Evolutionary conservation across 2,113 vertebrate genomes (phyloP).

Genomic region (Dendrocopos noguchii): DNA sequence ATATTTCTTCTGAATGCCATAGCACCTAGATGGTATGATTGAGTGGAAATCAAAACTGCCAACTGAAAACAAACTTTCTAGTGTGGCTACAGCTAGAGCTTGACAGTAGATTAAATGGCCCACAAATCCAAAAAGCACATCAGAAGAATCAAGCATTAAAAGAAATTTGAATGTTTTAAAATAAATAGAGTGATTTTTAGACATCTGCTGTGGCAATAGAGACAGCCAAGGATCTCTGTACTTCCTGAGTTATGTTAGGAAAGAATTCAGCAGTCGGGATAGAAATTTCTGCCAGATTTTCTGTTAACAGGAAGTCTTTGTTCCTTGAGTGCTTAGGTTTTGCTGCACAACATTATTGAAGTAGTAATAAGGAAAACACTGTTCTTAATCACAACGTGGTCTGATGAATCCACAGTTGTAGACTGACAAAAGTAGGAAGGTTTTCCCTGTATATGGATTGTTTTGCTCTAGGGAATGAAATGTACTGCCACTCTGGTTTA

Average conservation of each 20-base stretch:
- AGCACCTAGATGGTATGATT: neutral
- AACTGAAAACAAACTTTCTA: neutral
- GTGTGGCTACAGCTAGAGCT: neutral
- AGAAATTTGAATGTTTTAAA: conserved; percentile 40
- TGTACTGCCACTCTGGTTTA: neutral
- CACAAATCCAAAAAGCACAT: conserved; percentile 7
- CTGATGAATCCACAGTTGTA: neutral
- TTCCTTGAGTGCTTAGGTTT: neutral
- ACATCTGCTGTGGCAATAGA: conserved; percentile 13
- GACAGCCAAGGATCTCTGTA: conserved; percentile 11
- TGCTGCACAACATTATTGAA: neutral
- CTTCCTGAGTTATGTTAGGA: conserved; percentile 14
- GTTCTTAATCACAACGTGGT: neutral
- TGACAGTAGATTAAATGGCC: neutral
- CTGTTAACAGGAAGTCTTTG: neutral
- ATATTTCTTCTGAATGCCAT: neutral
- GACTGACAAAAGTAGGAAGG: neutral
- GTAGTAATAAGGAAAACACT: neutral
- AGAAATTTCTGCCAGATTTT: conserved; percentile 48
- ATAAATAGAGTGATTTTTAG: conserved; percentile 9
- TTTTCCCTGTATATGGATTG: neutral
- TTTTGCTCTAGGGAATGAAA: neutral
- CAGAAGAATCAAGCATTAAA: neutral
- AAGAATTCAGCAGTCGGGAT: conserved; percentile 18
- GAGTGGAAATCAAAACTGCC: neutral